Evolutionary conservation across 1,140 invertebrate genomes (phyloP), one percentile per base, ranked within the genome.

Genomic region (Sipha flava): DNA sequence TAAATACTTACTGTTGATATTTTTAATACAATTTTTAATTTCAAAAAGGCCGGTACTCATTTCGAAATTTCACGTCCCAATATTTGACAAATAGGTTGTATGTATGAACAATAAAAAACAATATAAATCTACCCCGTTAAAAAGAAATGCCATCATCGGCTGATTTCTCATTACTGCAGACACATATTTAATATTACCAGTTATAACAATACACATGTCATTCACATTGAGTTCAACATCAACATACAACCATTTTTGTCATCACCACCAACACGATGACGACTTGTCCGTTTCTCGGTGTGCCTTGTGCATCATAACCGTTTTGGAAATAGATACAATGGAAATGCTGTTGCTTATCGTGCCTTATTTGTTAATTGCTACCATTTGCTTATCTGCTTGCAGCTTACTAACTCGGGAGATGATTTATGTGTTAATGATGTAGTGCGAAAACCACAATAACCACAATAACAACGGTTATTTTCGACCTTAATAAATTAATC

Each of bases 401-500:
- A n/a, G n/a, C 31, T 62, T 34, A 62, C 59, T 31, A 62, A 31
- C 29, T 31, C 18, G 18, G 29, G 31, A 31, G 59, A 34, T 62
- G 59, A 62, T 62, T 62, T 62, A 62, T 31, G 59, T 62, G 59
- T 34, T 62, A 62, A 62, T 62, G 34, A 62, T 62, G 59, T 62
- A 37, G 45, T 72, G 45, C 43, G 31, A 72, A 72, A 72, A 47
- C 68, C 68, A 49, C 68, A 72, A 47, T 43, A 72, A 43, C 57
- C 21, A 3, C 57, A 7, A 23, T 31, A 29, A 14, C 40, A 26
- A 29, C 40, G 45, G 45, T 14, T 49, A 72, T 72, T 29, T 72
- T 47, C 7, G 26, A 72, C 68, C 68, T 49, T 72, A 72, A 72
- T 72, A 72, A 72, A 72, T 72, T 72, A 72, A 72, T 4, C 68